A percentile compares a stretch with the other conserved stretches of the same genome.
Evolutionary conservation across 2,888 invertebrate genomes (phyloP).

Genomic region (Polymixis lichenea): DNA sequence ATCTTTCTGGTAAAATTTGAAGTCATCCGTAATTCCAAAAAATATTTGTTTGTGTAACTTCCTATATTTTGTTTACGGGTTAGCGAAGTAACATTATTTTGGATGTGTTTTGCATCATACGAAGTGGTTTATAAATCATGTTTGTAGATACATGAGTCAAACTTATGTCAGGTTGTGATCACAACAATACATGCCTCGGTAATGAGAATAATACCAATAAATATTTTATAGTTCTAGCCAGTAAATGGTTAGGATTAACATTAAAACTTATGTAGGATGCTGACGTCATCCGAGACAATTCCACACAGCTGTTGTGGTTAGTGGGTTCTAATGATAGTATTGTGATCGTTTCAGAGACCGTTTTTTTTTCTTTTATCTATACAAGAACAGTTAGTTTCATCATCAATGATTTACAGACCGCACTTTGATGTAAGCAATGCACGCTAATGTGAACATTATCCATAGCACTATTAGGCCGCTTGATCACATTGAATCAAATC

Average conservation of each 20-base stretch:
- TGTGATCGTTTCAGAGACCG: too few species aligned
- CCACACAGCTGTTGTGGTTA: background rate
- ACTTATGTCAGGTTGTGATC: background rate
- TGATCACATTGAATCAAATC: too few species aligned
- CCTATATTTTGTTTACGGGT: background rate
- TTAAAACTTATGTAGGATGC: conserved; percentile 8
- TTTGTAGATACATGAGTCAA: background rate
- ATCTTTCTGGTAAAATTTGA: background rate
- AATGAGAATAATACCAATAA: background rate
- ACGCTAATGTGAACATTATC: too few species aligned
- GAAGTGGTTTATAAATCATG: too few species aligned
- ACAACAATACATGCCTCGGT: background rate
- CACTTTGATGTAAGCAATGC: too few species aligned
- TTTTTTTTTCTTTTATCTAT: too few species aligned
- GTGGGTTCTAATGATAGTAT: background rate
- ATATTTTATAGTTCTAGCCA: conserved; percentile 15
- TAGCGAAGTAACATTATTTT: background rate
- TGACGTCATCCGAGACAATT: background rate
- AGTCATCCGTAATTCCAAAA: background rate
- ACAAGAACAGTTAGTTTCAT: too few species aligned
- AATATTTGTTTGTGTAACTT: background rate
- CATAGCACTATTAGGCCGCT: too few species aligned
- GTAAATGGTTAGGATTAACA: conserved; percentile 5
- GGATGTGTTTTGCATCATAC: background rate
- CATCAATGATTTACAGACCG: too few species aligned